Evolutionary conservation across 2,797 vertebrate species (phyloP).

Genomic region (Sarcoramphus papa): DNA sequence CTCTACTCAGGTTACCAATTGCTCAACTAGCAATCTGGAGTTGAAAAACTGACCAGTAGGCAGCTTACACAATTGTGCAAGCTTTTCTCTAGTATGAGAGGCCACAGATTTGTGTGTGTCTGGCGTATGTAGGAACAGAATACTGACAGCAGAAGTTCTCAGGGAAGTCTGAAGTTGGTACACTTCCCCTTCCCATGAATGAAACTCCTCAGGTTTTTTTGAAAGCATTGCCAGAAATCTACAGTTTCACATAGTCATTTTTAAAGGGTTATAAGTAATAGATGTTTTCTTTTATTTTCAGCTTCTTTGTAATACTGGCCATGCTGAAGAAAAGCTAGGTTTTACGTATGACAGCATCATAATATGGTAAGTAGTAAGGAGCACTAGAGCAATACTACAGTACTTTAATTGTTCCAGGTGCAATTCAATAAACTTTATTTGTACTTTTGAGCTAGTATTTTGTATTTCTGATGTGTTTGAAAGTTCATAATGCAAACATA

Average conservation of each 20-base stretch:
- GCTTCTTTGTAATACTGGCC: constrained; percentile 94
- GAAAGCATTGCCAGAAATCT: neutral
- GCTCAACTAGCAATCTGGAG: neutral
- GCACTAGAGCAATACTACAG: neutral
- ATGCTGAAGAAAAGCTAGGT: constrained; percentile 92
- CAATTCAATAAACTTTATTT: neutral
- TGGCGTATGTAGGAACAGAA: neutral
- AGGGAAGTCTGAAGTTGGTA: neutral
- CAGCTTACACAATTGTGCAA: neutral
- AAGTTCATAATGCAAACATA: neutral
- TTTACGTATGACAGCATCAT: constrained; percentile 98
- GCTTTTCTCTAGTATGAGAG: neutral
- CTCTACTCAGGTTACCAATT: neutral
- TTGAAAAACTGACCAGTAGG: neutral
- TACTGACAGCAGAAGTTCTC: neutral
- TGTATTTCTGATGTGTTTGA: neutral
- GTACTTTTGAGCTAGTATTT: neutral
- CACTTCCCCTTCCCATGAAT: neutral
- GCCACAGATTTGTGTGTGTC: neutral
- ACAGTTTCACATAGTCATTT: neutral
- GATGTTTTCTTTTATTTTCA: constrained; percentile 64
- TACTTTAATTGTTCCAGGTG: neutral
- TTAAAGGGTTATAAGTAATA: neutral
- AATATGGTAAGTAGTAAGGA: constrained; percentile 87
- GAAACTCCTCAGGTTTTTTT: neutral